A percentile compares a stretch with the other conserved stretches of the same genome.
Evolutionary conservation across 53 echinoderm and acorn worm genomes (phyloP).

Genomic region (Hippasteria phrygiana): DNA sequence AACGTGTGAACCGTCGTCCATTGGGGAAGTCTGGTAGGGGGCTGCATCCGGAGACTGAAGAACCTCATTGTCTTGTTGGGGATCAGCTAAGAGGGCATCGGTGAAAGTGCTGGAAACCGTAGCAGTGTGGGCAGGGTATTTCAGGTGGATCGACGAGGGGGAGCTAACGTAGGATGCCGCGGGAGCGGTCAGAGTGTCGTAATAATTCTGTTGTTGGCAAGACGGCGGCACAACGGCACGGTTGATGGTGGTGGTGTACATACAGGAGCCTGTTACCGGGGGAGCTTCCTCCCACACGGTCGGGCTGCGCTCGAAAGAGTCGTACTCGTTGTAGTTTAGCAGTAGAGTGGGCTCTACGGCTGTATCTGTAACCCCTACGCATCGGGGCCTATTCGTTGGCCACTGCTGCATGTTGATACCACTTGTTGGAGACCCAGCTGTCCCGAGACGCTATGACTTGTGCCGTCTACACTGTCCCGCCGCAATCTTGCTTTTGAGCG

Average conservation of each 20-base stretch:
- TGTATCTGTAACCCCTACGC: conserved; percentile 53
- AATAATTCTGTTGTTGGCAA: conserved; percentile 53
- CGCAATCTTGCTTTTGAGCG: conserved; percentile 58
- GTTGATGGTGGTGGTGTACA: conserved; percentile 50
- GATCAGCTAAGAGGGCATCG: conserved; percentile 30
- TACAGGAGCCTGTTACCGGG: conserved; percentile 54
- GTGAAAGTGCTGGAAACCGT: conserved; percentile 53
- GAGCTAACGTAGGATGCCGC: conserved; percentile 49
- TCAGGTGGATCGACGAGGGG: conserved; percentile 40
- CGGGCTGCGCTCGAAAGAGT: conserved; percentile 60
- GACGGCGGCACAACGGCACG: conserved; percentile 42
- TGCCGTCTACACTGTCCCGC: conserved; percentile 49
- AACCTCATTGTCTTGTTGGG: conserved; percentile 34
- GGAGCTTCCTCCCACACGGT: conserved; percentile 63
- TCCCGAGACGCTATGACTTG: conserved; percentile 49
- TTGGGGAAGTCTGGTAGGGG: conserved; percentile 41
- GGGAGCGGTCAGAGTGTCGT: conserved; percentile 37
- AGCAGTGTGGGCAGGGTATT: conserved; percentile 51
- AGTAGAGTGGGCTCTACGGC: conserved; percentile 43
- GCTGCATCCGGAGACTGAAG: conserved; percentile 47
- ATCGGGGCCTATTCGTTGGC: conserved; percentile 62
- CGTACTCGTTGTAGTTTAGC: conserved; percentile 43
- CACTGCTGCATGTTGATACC: conserved; percentile 73
- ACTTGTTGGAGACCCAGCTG: conserved; percentile 68
- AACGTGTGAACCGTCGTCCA: conserved; percentile 53